Base-by-base conservation (phyloP, 2,113 vertebrate genomes). In the Setophaga petechia region DNA sequence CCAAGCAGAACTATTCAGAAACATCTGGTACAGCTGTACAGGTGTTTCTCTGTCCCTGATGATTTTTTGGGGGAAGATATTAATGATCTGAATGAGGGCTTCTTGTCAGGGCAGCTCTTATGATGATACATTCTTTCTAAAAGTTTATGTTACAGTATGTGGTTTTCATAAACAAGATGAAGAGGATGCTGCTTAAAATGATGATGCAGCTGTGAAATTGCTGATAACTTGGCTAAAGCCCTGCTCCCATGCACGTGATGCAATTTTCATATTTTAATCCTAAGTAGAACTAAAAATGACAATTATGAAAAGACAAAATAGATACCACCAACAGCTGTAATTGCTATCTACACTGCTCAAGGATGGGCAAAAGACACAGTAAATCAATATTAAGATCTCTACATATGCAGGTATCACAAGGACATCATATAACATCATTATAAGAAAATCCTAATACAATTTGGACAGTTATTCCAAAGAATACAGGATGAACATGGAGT, bases 201-300 rank as follows among this genome's bases (percentile, higher is more conserved):
- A 96, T 89, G 95, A 74, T 57, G 31, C 69, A 94, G 93, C 81
- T 7, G 49, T 90, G 88, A 95, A 95, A 95, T 69, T 94, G 94
- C 97, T 93, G 96, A 92, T 97, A 95, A 97, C 97, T 95, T 96
- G 76, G 96, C 88, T 96, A 97, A 97, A 97, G 90, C 78, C 75
- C 94, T 94, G 77, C 55, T 96, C 93, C 41, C 95, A 87, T 51
- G 71, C 96, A 97, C 10, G 10, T 97, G 97, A 94, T 94, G 95
- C 94, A 97, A 98, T 98, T 98, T 98, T 98, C 97, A 98, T 98
- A 98, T 98, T 98, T 98, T 98, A 97, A 98, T 98, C 97, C 97
- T 98, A 98, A 98, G 95, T 94, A 97, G 97, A 97, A 95, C 95
- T 69, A 97, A 96, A 98, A 97, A 97, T 98, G 98, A 98, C 98